Conservation (phyloP, 2,797 vertebrate genomes). For the Enteromius treurensis region DNA sequence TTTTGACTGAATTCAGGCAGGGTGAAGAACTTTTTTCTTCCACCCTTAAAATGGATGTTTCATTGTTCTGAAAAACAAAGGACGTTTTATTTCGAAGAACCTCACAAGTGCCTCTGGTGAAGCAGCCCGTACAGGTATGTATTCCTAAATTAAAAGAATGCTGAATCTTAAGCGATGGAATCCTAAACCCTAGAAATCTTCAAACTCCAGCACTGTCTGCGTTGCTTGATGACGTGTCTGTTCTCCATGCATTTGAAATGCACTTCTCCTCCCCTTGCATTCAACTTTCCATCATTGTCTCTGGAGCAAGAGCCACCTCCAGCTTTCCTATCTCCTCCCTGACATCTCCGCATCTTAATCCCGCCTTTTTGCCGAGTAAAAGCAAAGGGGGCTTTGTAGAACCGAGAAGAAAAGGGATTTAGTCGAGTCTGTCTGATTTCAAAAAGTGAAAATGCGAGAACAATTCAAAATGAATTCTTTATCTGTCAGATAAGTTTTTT, state of each 20-base stretch:
- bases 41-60: neutral
- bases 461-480: conserved; percentile 48
- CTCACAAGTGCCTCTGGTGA: neutral
- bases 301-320: conserved; percentile 42
- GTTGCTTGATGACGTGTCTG: conserved; percentile 38
- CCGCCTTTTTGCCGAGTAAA: conserved; percentile 19
- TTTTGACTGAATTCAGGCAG: neutral
- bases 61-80: neutral
- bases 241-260: conserved; percentile 42
- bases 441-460: conserved; percentile 52
- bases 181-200: conserved; percentile 2
- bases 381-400: conserved; percentile 41
- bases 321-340: conserved; percentile 49
- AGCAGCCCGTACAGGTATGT: neutral
- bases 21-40: conserved; percentile 4
- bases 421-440: conserved; percentile 45
- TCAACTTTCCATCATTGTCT: conserved; percentile 31
- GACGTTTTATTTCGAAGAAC: conserved; percentile 1
- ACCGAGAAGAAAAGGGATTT: conserved; percentile 38
- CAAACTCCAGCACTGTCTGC: conserved; percentile 25
- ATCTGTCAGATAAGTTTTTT: conserved; percentile 49
- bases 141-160: conserved; percentile 25
- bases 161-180: conserved; percentile 23
- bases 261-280: conserved; percentile 19
- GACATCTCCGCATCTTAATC: conserved; percentile 47